Base-by-base conservation (phyloP, 2,113 vertebrate genomes). In the Hippocampus comes region DNA sequence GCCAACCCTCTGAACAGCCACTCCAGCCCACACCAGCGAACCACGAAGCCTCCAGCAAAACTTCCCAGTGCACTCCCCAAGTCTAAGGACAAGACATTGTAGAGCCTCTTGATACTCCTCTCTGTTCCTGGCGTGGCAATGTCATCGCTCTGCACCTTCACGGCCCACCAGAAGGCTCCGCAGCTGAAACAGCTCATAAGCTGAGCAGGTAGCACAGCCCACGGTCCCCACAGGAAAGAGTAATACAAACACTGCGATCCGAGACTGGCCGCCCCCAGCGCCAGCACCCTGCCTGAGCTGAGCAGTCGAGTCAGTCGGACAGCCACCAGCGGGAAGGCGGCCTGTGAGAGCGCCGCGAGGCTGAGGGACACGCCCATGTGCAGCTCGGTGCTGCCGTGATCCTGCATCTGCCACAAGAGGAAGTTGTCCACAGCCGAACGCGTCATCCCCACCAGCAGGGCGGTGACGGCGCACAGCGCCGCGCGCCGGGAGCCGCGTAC, bases 361-460 rank as follows among this genome's bases (percentile, higher is more conserved):
- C 93, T 78, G 0, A 95, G 85, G 0, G 88, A 86, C 30, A 92
- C 57, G 1, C 94, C 96, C 95, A 97, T 94, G 82, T 91, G 93
- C 51, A 95, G 86, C 83, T 96, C 94, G 0, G 68, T 74, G 77
- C 95, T 89, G 51, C 92, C 93, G 0, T 68, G 83, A 72, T 96
- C 95, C 82, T 94, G 75, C 95, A 96, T 95, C 86, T 94, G 92
- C 96, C 95, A 97, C 69, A 95, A 91, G 1, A 97, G 91, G 64
- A 97, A 97, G 89, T 95, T 93, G 14, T 94, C 91, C 34, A 90
- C 84, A 0, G 84, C 41, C 0, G 96, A 93, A 25, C 71, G 12
- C 0, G 87, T 83, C 0, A 76, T 83, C 0, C 94, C 95, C 0
- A 80, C 70, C 70, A 96, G 67, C 64, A 95, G 75, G 64, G 90